These are phyloP conservation scores for Zoanthus sociatus DNA, from an alignment of 92 coral and sea anemone species.

Conservation along the genomic window DNA sequence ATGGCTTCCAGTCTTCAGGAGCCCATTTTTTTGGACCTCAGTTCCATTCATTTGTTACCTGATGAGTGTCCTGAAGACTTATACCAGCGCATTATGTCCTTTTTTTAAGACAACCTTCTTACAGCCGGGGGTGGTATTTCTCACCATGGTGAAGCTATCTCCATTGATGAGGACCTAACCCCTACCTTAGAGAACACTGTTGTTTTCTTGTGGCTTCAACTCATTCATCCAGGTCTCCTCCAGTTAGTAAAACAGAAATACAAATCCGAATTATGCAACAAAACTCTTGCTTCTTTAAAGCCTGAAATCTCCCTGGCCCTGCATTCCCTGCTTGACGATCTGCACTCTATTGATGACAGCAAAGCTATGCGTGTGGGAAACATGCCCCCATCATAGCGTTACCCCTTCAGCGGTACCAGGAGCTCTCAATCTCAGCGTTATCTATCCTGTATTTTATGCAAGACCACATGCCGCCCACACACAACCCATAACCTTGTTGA, in stretches of 20 bases:
- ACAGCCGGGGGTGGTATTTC: conserved; percentile 62
- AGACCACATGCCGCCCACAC: conserved; percentile 56
- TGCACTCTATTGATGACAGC: conserved; percentile 25
- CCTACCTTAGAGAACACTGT: conserved; percentile 74
- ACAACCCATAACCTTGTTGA: conserved; percentile 26
- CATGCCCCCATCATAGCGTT: conserved; percentile 6
- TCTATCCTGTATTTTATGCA: conserved; percentile 54
- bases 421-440: conserved; percentile 2
- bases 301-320: conserved; percentile 22
- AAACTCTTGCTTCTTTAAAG: neutral
- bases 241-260: conserved; percentile 65
- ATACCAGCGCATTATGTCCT: conserved; percentile 51
- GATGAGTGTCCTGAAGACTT: neutral
- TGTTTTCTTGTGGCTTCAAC: conserved; percentile 63
- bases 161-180: conserved; percentile 67
- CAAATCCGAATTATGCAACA: conserved; percentile 56
- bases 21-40: neutral
- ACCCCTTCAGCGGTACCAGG: neutral
- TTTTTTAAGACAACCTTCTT: conserved; percentile 62
- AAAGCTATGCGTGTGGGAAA: conserved; percentile 47
- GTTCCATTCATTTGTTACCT: neutral
- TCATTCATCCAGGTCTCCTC: conserved; percentile 66
- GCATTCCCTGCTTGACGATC: conserved; percentile 11
- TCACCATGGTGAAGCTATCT: conserved; percentile 69
- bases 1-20: conserved; percentile 5